Percentiles rank a stretch among this genome's conserved stretches.
phyloP scores from a whole-genome alignment of 2,888 invertebrate species.

The Thysanoteuthis rhombus region DNA sequence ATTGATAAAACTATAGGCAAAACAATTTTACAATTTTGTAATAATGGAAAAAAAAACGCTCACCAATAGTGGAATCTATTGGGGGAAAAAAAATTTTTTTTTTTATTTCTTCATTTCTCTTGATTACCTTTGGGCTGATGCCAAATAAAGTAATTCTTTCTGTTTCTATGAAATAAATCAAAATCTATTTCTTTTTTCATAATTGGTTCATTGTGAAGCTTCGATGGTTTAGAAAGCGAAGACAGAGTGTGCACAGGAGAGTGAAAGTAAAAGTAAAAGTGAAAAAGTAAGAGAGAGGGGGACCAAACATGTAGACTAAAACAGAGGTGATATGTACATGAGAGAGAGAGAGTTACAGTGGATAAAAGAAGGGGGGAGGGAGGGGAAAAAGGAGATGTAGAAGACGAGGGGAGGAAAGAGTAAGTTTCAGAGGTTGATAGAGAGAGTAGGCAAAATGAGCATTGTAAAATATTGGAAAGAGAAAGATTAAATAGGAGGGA shows the following conservation, averaged over 20 bases:
- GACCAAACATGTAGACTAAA: no score
- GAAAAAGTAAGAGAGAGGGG: no score
- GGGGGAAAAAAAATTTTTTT: neutral
- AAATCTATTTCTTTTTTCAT: neutral
- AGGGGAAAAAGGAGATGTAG: neutral
- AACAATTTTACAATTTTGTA: neutral
- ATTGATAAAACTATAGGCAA: neutral
- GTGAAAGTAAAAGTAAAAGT: no score
- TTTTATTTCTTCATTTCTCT: neutral
- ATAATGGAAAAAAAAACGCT: neutral
- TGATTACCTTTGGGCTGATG: neutral
- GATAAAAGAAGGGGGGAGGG: neutral
- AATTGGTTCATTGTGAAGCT: neutral
- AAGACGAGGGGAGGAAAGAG: neutral
- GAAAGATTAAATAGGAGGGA: neutral
- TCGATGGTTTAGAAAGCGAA: neutral
- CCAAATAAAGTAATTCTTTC: neutral
- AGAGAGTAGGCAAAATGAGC: accelerated
- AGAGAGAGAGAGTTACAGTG: neutral
- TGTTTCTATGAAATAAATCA: neutral
- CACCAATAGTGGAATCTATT: neutral
- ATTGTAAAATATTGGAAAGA: neutral
- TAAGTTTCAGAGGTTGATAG: accelerated
- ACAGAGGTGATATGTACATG: neutral
- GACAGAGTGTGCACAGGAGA: neutral